A percentile compares a stretch with the other conserved stretches of the same genome.
Conservation (phyloP, 2,888 invertebrate species). For the Bombylius discolor region DNA sequence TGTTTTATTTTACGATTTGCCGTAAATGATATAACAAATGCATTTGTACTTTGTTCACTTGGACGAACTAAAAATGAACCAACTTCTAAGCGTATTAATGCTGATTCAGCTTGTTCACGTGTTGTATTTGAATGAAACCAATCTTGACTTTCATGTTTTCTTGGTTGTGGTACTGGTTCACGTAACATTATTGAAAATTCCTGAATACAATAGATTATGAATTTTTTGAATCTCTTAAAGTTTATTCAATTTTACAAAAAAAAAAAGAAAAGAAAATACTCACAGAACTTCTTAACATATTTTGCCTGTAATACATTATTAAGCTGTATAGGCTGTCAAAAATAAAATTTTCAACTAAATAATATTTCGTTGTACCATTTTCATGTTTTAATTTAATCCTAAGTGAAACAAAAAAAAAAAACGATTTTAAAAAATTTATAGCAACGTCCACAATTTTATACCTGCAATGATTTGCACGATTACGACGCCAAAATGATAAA, state of each 20-base stretch:
- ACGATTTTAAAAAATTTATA: not conserved
- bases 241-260: not conserved
- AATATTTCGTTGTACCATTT: constrained; percentile 77
- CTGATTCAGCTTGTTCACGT: constrained; percentile 74
- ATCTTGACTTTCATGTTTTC: constrained; percentile 82
- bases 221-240: not conserved
- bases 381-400: constrained; percentile 82
- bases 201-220: constrained; percentile 25
- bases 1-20: constrained; percentile 87
- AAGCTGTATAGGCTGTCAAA: constrained; percentile 88
- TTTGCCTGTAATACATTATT: constrained; percentile 77
- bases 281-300: constrained; percentile 73
- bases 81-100: constrained; percentile 71
- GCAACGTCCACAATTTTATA: not conserved
- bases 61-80: constrained; percentile 92
- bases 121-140: constrained; percentile 83
- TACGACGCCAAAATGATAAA: constrained; percentile 84
- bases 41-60: constrained; percentile 72
- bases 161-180: constrained; percentile 90
- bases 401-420: not conserved
- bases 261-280: constrained; percentile 14
- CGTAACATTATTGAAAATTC: constrained; percentile 78
- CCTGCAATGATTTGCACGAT: constrained; percentile 75
- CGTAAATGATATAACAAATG: constrained; percentile 91
- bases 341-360: constrained; percentile 71